Evolutionary conservation across 2,113 vertebrate species (phyloP).

Genomic region (Mormyrus lacerda): DNA sequence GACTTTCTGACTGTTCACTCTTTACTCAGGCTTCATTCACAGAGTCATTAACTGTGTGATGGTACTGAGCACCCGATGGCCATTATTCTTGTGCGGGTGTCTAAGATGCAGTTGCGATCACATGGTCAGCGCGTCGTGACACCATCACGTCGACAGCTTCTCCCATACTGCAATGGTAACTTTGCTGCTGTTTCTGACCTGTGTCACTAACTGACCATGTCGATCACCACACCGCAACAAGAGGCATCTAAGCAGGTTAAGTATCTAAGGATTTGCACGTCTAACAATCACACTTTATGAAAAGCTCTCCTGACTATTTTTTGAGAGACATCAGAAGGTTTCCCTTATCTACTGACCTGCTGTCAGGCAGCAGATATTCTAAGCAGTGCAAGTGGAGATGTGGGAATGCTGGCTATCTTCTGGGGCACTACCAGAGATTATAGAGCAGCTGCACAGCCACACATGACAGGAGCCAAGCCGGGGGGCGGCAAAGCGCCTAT

Average conservation of each 20-base stretch:
- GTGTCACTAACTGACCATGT: neutral
- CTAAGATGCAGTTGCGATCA: neutral
- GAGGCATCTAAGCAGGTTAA: neutral
- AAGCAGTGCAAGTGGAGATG: constrained; percentile 6
- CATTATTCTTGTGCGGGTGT: neutral
- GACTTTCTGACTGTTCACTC: neutral
- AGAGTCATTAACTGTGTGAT: neutral
- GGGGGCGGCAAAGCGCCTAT: constrained; percentile 20
- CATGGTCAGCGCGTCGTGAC: neutral
- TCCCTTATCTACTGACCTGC: neutral
- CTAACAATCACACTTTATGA: neutral
- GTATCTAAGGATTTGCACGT: neutral
- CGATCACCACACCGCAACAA: neutral
- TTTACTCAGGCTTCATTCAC: neutral
- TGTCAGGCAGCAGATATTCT: neutral
- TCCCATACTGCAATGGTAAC: neutral
- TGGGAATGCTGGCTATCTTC: constrained; percentile 23
- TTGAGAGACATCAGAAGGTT: neutral
- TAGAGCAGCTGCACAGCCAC: neutral
- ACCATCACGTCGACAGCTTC: neutral
- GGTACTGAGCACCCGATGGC: neutral
- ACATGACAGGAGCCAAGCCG: constrained; percentile 17
- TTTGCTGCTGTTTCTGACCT: neutral
- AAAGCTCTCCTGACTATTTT: neutral
- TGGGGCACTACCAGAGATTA: constrained; percentile 22